Evolutionary conservation across 2,888 invertebrate species (phyloP).

Genomic region (Sepioteuthis lessoniana): DNA sequence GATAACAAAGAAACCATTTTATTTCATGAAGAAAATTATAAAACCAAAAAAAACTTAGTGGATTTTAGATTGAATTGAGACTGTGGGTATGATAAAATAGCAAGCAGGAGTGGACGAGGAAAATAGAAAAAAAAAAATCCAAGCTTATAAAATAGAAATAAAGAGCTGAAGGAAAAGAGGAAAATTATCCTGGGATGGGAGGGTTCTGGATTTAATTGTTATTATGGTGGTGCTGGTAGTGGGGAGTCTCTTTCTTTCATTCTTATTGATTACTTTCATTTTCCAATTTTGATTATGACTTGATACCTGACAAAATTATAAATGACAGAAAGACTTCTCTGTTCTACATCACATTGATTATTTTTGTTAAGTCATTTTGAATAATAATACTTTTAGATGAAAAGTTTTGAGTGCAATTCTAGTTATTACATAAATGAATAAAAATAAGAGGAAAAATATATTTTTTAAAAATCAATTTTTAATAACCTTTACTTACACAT

Average conservation of each 20-base stretch:
- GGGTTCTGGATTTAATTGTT: neutral
- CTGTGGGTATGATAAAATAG: neutral
- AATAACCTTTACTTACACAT: too few species aligned
- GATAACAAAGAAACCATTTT: neutral
- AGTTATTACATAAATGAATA: slow-evolving; percentile 23
- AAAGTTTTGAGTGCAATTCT: neutral
- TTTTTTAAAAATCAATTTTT: too few species aligned
- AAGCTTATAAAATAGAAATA: neutral
- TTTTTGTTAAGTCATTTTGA: neutral
- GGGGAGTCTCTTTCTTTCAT: neutral
- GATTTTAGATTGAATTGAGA: neutral
- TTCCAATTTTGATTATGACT: neutral
- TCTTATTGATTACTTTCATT: neutral
- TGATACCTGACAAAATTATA: neutral
- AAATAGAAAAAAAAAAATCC: neutral
- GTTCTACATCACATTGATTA: neutral
- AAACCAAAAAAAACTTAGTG: neutral
- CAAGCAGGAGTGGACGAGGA: neutral
- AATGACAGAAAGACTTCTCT: neutral
- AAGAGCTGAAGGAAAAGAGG: neutral
- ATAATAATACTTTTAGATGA: neutral
- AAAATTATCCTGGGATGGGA: neutral
- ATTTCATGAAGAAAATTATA: neutral
- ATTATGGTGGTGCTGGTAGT: neutral
- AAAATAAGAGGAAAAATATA: neutral